Conservation (phyloP, 2,113 vertebrate species). For the Vanacampus margaritifer region DNA sequence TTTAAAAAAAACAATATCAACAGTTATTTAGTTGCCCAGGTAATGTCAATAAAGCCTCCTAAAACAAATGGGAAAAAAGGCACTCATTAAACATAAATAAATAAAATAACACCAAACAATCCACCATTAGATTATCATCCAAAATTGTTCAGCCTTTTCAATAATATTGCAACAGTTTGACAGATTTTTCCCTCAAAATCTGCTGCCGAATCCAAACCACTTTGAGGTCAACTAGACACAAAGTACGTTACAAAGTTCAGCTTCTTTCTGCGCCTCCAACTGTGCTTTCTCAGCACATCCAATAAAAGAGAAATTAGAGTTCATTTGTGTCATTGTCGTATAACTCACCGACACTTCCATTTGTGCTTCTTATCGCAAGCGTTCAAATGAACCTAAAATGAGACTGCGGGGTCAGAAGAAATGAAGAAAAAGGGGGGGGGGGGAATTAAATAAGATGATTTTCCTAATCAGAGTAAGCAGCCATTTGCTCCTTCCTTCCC, state of each 20-base stretch:
- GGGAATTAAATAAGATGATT: conserved; percentile 22
- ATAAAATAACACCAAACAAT: too few relatives aligned
- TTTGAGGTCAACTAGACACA: not conserved
- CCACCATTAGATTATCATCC: too few relatives aligned
- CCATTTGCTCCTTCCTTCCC: conserved; percentile 46
- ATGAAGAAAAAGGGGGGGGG: conserved; percentile 14
- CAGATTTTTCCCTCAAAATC: not conserved
- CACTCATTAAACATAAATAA: too few relatives aligned
- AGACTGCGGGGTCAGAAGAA: conserved; percentile 14
- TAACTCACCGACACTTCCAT: conserved; percentile 21
- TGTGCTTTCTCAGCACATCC: not conserved
- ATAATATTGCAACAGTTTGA: too few relatives aligned
- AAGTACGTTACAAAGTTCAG: too few relatives aligned
- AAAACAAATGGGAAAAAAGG: too few relatives aligned
- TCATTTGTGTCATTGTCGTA: conserved; percentile 4
- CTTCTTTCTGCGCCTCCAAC: not conserved
- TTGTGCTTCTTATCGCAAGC: conserved; percentile 31
- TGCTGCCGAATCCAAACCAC: not conserved
- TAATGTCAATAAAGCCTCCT: too few relatives aligned
- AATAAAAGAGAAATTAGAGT: conserved; percentile 3
- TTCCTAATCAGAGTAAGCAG: conserved; percentile 42
- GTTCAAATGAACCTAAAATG: conserved; percentile 23
- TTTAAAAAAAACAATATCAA: too few relatives aligned
- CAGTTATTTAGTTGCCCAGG: too few relatives aligned
- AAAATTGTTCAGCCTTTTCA: too few relatives aligned